These are phyloP conservation scores for Atrichornis clamosus DNA, from an alignment of 2,113 vertebrate species.

Conservation along the genomic window DNA sequence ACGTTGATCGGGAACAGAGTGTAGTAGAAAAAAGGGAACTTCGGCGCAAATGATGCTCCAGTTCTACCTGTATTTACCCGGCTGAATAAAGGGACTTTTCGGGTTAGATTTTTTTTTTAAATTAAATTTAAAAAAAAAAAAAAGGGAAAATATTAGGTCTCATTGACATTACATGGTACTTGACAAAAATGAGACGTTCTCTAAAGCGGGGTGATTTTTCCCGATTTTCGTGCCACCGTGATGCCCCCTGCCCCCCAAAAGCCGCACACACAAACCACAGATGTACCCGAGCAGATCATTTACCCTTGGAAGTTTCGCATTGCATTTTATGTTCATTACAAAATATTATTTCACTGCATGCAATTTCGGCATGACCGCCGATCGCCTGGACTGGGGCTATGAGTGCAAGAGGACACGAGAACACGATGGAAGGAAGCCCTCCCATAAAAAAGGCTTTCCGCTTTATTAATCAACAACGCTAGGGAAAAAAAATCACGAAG, in stretches of 20 bases:
- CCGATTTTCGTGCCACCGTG: not conserved
- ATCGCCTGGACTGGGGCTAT: not conserved
- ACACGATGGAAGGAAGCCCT: not conserved
- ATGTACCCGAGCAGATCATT: not conserved
- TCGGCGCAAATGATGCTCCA: not conserved
- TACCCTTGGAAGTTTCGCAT: constrained; percentile 6
- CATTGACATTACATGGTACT: not conserved
- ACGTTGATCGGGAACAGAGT: not conserved
- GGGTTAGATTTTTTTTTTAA: not conserved
- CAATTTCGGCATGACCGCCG: not conserved
- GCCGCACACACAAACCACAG: not conserved
- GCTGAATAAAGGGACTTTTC: not conserved
- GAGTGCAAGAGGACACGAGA: not conserved
- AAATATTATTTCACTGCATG: not conserved
- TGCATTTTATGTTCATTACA: not conserved
- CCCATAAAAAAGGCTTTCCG: constrained; percentile 3
- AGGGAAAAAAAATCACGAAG: not conserved
- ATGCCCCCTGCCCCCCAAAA: not conserved
- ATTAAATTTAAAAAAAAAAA: not conserved
- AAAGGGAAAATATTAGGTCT: not conserved
- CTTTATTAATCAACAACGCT: constrained; percentile 47
- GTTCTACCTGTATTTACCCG: not conserved
- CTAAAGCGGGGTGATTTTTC: not conserved
- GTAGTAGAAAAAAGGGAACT: not conserved
- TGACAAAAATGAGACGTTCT: not conserved